Evolutionary conservation across 2,113 vertebrate species (phyloP).

Genomic region (Brachirus orientalis): DNA sequence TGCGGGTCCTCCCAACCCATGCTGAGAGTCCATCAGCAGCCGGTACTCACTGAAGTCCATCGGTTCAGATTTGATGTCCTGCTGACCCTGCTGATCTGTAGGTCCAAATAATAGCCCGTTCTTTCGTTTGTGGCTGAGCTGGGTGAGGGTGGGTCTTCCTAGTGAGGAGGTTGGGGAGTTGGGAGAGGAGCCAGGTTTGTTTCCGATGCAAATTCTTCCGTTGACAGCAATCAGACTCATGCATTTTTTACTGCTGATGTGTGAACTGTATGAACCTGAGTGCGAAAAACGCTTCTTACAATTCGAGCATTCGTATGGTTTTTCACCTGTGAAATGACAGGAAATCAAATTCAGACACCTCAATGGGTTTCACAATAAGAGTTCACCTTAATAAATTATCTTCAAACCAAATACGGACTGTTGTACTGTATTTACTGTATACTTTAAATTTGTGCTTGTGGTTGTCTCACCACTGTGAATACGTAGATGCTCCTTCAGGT

Average conservation of each 20-base stretch:
- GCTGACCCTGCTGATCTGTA: constrained; percentile 87
- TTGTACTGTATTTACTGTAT: no score
- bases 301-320: constrained; percentile 97
- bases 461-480: constrained; percentile 94
- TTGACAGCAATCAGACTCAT: constrained; percentile 92
- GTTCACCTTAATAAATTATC: no score
- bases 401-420: background rate
- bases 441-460: background rate
- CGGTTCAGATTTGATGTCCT: constrained; percentile 94
- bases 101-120: constrained; percentile 89
- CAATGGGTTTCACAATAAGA: no score
- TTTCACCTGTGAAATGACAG: constrained; percentile 86
- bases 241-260: constrained; percentile 99
- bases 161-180: constrained; percentile 94
- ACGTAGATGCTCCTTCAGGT: constrained; percentile 98
- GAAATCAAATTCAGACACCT: no score
- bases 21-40: constrained; percentile 87
- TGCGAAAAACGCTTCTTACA: constrained; percentile 99
- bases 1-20: constrained; percentile 87
- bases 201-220: constrained; percentile 87
- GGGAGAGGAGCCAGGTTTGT: constrained; percentile 92
- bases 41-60: constrained; percentile 95
- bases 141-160: constrained; percentile 91
- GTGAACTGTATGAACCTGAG: constrained; percentile 97
- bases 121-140: constrained; percentile 94